phyloP scores from a whole-genome alignment of 2,113 vertebrate genomes.

The Falcunculus frontatus region DNA sequence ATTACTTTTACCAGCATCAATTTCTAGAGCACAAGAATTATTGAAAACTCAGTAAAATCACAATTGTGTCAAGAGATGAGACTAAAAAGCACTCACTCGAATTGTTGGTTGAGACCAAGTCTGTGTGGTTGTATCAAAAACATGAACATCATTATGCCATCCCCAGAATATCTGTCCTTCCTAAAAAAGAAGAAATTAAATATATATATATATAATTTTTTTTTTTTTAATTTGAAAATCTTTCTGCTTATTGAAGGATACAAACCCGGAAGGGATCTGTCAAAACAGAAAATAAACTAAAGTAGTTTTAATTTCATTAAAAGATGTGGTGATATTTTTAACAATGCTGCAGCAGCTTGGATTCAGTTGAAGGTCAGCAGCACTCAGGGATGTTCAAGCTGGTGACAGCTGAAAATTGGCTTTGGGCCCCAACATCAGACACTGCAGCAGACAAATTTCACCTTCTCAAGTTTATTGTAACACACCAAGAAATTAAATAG shows the following conservation, averaged over 20 bases:
- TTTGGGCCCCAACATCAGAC: background rate
- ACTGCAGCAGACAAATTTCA: background rate
- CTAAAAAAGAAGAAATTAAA: conserved; percentile 46
- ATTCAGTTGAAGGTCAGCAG: background rate
- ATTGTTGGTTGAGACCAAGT: conserved; percentile 85
- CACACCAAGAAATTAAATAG: background rate
- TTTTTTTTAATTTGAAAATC: background rate
- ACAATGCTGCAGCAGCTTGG: background rate
- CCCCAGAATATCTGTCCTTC: conserved; percentile 90
- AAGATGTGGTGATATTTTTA: background rate
- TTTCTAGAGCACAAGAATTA: background rate
- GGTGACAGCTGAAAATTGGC: background rate
- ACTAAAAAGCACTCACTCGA: conserved; percentile 70
- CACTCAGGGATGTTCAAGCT: background rate
- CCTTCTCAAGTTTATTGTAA: background rate
- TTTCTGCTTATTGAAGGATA: background rate
- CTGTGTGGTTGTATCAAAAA: conserved; percentile 83
- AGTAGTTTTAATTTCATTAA: background rate
- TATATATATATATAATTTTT: background rate
- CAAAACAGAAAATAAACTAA: background rate
- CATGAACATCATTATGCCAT: conserved; percentile 93
- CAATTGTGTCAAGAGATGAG: background rate
- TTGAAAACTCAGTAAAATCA: background rate
- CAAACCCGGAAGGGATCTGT: background rate
- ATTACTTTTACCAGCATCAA: background rate